Base-by-base conservation (phyloP, 2,888 invertebrate species). In the Alitta virens region DNA sequence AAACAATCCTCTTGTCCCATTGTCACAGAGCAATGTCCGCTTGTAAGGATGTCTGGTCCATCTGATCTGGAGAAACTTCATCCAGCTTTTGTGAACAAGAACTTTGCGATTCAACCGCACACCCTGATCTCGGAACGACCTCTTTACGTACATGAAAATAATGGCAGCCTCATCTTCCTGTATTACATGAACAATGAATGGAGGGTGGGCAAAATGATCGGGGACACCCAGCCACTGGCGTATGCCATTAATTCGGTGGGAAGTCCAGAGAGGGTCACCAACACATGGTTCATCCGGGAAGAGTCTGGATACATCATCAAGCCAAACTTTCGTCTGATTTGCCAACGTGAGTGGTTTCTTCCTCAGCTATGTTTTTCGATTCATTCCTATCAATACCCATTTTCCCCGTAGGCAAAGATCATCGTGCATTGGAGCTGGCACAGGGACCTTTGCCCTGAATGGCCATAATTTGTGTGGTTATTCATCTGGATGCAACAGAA, bases 61-160 rank as follows among this genome's bases (percentile, higher is more conserved):
- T 33, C 33, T 5, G 33, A 33, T 12, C 12, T 33, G 33, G 33
- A 46, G 18, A n/a, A 46, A n/a, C 46, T 46, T 46, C n/a, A 21
- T 21, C n/a, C 46, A n/a, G n/a, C 46, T 18, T 18, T 46, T 46
- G 46, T 46, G 3, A 46, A 46, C 46, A 18, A 18, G n/a, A 46
- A 46, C 46, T 46, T 46, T 46, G 46, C n/a, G 46, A 46, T 46
- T 5, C 46, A 46, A 46, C 46, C 46, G n/a, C 3, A 46, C 46
- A 46, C 46, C 21, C 21, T 18, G n/a, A 21, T 18, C 3, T n/a
- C n/a, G 9, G 21, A 46, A 5, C 46, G 21, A n/a, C 46, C 46
- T 5, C n/a, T 46, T 7, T 46, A 46, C n/a, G 46, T 46, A 5
- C n/a, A 46, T 7, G 46, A 46, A n/a, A 21, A n/a, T 7, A 46